Evolutionary conservation across 2,888 invertebrate species (phyloP).

Genomic region (Scrobipalpa atriplicella): DNA sequence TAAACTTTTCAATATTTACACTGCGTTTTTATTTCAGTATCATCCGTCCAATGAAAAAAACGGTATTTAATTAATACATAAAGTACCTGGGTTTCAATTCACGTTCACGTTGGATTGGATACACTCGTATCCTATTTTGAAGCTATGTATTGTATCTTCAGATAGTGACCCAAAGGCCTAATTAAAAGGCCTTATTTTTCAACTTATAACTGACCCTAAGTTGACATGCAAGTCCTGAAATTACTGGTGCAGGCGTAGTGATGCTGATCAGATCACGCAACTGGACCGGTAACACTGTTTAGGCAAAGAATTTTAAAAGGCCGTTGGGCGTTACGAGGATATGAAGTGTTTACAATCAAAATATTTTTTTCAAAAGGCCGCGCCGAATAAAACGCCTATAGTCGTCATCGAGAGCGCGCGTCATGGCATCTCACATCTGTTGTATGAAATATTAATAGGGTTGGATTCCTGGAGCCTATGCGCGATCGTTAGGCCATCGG

Average conservation of each 20-base stretch:
- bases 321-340: too few relatives aligned
- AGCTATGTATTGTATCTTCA: too few relatives aligned
- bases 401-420: constrained; percentile 28
- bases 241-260: too few relatives aligned
- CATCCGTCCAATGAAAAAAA: too few relatives aligned
- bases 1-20: neutral
- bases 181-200: too few relatives aligned
- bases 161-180: too few relatives aligned
- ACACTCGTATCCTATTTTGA: too few relatives aligned
- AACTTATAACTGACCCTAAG: too few relatives aligned
- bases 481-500: constrained; percentile 41
- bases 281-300: too few relatives aligned
- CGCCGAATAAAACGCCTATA: constrained; percentile 32
- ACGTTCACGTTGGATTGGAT: neutral
- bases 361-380: constrained; percentile 40
- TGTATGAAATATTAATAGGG: constrained; percentile 75
- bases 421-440: constrained; percentile 55
- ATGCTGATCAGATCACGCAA: too few relatives aligned
- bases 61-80: neutral
- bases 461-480: constrained; percentile 56
- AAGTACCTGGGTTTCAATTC: neutral
- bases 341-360: constrained; percentile 45
- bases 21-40: neutral
- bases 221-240: too few relatives aligned
- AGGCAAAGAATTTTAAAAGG: too few relatives aligned